Conservation (phyloP, 2,113 vertebrate species). For the Crypturellus undulatus region DNA sequence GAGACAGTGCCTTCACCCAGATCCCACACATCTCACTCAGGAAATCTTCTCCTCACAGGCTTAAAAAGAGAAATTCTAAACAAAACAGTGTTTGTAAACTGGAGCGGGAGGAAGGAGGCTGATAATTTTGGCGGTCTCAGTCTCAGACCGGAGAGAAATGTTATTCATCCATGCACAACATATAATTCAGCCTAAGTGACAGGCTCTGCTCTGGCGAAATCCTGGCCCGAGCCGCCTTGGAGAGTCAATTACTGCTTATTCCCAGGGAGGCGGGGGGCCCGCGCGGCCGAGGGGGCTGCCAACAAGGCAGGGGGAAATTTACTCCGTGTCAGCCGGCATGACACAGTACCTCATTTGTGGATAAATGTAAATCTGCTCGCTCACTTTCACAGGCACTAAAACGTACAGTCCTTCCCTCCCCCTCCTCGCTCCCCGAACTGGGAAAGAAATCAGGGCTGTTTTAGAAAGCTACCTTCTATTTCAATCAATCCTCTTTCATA, state of each 20-base stretch:
- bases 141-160: constrained; percentile 52
- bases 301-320: constrained; percentile 46
- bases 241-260: constrained; percentile 71
- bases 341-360: constrained; percentile 71
- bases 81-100: constrained; percentile 56
- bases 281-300: constrained; percentile 38
- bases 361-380: constrained; percentile 72
- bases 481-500: constrained; percentile 56
- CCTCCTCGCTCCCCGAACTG: constrained; percentile 18
- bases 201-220: constrained; percentile 74
- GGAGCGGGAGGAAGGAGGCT: not conserved
- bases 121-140: constrained; percentile 63
- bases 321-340: constrained; percentile 59
- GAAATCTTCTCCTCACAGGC: not conserved
- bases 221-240: constrained; percentile 62
- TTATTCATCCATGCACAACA: constrained; percentile 68
- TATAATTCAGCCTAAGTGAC: constrained; percentile 73
- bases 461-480: constrained; percentile 63
- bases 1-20: not conserved
- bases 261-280: constrained; percentile 54
- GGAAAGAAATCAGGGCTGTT: constrained; percentile 31
- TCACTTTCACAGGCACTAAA: constrained; percentile 72
- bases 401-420: constrained; percentile 38
- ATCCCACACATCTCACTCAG: not conserved
- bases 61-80: not conserved